Percentiles rank a stretch among this genome's conserved stretches.
phyloP scores from a whole-genome alignment of 2,888 invertebrate species.

The Himalopsyche japonica region DNA sequence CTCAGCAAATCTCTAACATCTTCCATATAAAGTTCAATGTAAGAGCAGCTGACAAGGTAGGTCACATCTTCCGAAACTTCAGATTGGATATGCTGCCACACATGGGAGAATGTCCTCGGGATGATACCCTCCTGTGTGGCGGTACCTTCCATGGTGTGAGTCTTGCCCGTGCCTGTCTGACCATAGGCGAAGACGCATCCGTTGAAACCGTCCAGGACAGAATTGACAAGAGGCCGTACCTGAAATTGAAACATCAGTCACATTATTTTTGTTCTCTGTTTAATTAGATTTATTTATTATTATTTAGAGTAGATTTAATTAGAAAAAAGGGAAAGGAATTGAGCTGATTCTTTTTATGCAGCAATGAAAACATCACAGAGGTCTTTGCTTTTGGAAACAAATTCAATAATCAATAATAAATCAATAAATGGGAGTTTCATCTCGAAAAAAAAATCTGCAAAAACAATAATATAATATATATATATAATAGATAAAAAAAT shows the following conservation, averaged over 20 bases:
- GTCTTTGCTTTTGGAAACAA: too few species aligned
- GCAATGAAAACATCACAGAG: too few species aligned
- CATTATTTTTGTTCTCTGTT: too few species aligned
- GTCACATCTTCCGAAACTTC: slow-evolving; percentile 87
- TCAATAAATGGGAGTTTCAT: too few species aligned
- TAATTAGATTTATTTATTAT: too few species aligned
- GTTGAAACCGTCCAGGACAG: slow-evolving; percentile 96
- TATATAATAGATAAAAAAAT: too few species aligned
- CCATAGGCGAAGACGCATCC: slow-evolving; percentile 99
- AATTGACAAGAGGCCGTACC: slow-evolving; percentile 89
- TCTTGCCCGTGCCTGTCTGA: slow-evolving; percentile 95
- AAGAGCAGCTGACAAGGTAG: slow-evolving; percentile 94
- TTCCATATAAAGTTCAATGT: slow-evolving; percentile 96
- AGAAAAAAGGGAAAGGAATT: too few species aligned
- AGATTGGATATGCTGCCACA: slow-evolving; percentile 89
- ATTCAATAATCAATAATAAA: too few species aligned
- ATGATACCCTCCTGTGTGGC: slow-evolving; percentile 76
- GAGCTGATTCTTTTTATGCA: too few species aligned
- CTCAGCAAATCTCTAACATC: slow-evolving; percentile 74
- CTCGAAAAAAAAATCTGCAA: too few species aligned
- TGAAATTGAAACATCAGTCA: slow-evolving; percentile 39
- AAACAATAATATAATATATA: too few species aligned
- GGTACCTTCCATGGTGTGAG: slow-evolving; percentile 75
- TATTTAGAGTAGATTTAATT: too few species aligned
- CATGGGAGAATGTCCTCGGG: slow-evolving; percentile 95